phyloP scores from a whole-genome alignment of 2,888 invertebrate species.

The Orthosia cruda region DNA sequence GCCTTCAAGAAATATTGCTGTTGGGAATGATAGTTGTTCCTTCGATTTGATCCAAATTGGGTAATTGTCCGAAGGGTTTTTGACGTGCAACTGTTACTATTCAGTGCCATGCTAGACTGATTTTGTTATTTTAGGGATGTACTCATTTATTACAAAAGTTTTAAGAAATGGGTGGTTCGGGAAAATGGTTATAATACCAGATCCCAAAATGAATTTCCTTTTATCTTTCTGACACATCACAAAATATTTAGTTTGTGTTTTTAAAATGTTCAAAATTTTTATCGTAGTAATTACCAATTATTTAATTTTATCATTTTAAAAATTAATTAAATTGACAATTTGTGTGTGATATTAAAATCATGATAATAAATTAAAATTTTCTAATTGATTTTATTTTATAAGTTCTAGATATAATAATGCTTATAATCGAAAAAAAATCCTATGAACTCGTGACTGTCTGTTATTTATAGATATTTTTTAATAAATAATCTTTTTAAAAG shows the following conservation, averaged over 20 bases:
- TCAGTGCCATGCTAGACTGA: not conserved
- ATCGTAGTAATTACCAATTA: not conserved
- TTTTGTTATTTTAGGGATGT: constrained; percentile 11
- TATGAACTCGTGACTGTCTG: constrained; percentile 5
- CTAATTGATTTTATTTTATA: constrained; percentile 1
- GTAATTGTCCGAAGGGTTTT: not conserved
- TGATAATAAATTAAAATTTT: constrained; percentile 5
- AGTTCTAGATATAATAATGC: constrained; percentile 1
- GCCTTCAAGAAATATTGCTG: too few relatives aligned
- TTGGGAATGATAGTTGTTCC: too few relatives aligned
- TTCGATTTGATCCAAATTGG: constrained; percentile 39
- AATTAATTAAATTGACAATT: not conserved
- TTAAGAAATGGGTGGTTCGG: not conserved
- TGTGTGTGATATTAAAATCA: not conserved
- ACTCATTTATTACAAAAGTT: not conserved
- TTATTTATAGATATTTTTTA: constrained; percentile 9
- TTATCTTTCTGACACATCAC: not conserved
- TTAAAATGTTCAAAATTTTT: constrained; percentile 8
- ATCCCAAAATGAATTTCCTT: constrained; percentile 8
- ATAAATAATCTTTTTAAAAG: constrained; percentile 9
- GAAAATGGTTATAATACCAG: not conserved
- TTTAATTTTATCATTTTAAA: not conserved
- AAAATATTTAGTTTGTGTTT: constrained; percentile 7
- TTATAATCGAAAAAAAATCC: not conserved
- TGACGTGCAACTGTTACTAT: not conserved